These are phyloP conservation scores for Epistrophe grossulariae DNA, from an alignment of 2,888 invertebrate species.

Conservation along the genomic window DNA sequence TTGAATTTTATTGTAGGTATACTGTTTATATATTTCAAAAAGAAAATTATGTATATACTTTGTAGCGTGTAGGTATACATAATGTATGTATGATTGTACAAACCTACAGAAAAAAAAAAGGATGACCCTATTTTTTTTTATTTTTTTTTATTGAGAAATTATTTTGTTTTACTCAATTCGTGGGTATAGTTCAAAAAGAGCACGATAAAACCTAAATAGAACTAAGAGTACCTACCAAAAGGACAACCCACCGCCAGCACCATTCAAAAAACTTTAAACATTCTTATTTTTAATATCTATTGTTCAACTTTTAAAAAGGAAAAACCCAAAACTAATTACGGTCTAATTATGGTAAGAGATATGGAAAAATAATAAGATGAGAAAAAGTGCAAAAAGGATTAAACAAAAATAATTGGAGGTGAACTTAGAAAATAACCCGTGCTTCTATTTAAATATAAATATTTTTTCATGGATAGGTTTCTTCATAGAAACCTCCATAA, in stretches of 20 bases:
- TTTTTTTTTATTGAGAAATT: conserved; percentile 48
- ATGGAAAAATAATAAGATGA: conserved; percentile 54
- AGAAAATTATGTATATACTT: no score
- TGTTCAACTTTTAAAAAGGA: conserved; percentile 30
- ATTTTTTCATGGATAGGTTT: no score
- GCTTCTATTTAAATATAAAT: not conserved
- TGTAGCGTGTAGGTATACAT: no score
- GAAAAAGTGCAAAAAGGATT: conserved; percentile 35
- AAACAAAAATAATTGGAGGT: not conserved
- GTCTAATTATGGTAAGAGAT: conserved; percentile 67
- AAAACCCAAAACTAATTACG: conserved; percentile 64
- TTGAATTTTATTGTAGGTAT: no score
- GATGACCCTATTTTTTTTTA: no score
- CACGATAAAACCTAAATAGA: not conserved
- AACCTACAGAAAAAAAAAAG: no score
- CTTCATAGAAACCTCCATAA: no score
- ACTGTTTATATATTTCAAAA: no score
- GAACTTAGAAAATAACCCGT: not conserved
- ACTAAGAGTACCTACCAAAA: not conserved
- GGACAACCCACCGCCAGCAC: not conserved
- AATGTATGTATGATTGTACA: no score
- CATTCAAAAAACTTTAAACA: conserved; percentile 37
- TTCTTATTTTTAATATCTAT: conserved; percentile 26
- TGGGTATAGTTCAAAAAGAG: not conserved
- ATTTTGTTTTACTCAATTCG: conserved; percentile 28